Conservation (phyloP, 1,140 invertebrate species). For the Homalodisca vitripennis region DNA sequence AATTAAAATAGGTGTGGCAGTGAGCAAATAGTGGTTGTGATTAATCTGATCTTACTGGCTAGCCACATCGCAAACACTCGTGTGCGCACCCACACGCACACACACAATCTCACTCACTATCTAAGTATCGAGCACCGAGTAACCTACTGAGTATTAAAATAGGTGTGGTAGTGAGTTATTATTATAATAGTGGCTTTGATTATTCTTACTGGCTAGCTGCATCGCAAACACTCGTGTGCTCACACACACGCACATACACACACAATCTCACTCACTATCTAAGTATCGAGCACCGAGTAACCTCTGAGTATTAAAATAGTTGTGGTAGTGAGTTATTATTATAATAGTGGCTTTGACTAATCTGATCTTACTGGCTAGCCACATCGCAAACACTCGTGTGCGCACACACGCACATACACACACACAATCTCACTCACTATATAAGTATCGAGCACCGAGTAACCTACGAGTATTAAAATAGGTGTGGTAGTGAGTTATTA, state of each 20-base stretch:
- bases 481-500: too few species aligned
- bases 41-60: slow-evolving; percentile 14
- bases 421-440: background rate
- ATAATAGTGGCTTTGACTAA: slow-evolving; percentile 14
- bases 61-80: background rate
- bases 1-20: slow-evolving; percentile 21
- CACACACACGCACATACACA: too few species aligned
- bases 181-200: too few species aligned
- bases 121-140: too few species aligned
- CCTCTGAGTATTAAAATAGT: slow-evolving; percentile 22
- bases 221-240: too few species aligned
- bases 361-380: slow-evolving; percentile 6
- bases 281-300: slow-evolving; percentile 1
- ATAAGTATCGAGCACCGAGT: too few species aligned
- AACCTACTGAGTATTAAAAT: too few species aligned
- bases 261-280: too few species aligned
- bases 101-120: background rate
- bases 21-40: slow-evolving; percentile 18
- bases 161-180: too few species aligned
- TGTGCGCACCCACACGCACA: background rate
- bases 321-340: slow-evolving; percentile 2
- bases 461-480: too few species aligned
- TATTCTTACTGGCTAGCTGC: too few species aligned
- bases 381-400: background rate
- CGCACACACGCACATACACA: background rate